Percentiles rank a stretch among this genome's conserved stretches.
Conservation (phyloP, 2,888 invertebrate species). For the Tuberolachnus salignus region DNA sequence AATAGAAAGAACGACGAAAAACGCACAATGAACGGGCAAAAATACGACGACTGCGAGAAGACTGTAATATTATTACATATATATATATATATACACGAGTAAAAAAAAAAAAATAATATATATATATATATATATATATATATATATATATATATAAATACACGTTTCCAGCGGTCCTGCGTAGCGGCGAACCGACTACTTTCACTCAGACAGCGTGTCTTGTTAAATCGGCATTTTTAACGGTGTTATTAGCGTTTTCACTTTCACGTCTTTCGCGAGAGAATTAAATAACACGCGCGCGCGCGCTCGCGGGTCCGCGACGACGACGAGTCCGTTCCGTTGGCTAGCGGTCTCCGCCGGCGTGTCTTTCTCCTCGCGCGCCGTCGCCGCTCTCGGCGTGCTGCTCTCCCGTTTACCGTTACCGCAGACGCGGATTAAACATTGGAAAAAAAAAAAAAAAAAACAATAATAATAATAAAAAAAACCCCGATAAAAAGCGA, state of each 20-base stretch:
- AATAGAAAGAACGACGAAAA: constrained; percentile 8
- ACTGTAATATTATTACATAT: background rate
- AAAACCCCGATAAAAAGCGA: too few species aligned
- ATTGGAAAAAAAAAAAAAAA: background rate
- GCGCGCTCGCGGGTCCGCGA: constrained; percentile 15
- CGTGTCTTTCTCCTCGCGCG: constrained; percentile 37
- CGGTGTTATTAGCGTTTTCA: constrained; percentile 57
- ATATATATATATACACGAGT: too few species aligned
- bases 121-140: too few species aligned
- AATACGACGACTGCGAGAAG: constrained; percentile 1
- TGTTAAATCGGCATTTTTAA: constrained; percentile 56
- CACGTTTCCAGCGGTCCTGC: constrained; percentile 21
- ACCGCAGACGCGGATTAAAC: background rate
- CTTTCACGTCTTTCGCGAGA: constrained; percentile 54
- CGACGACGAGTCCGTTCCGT: constrained; percentile 17
- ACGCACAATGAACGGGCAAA: constrained; percentile 35
- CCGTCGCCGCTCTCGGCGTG: background rate
- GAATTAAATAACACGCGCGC: constrained; percentile 53
- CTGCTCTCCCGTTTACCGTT: too few species aligned
- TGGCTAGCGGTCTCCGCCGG: constrained; percentile 8
- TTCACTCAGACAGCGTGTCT: constrained; percentile 47
- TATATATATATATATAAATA: too few species aligned
- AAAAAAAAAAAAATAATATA: too few species aligned
- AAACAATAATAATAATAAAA: too few species aligned
- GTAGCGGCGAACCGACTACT: constrained; percentile 20